Percentiles rank a stretch among this genome's conserved stretches.
phyloP scores from a whole-genome alignment of 2,888 invertebrate genomes.

The Oxycera nigricornis region DNA sequence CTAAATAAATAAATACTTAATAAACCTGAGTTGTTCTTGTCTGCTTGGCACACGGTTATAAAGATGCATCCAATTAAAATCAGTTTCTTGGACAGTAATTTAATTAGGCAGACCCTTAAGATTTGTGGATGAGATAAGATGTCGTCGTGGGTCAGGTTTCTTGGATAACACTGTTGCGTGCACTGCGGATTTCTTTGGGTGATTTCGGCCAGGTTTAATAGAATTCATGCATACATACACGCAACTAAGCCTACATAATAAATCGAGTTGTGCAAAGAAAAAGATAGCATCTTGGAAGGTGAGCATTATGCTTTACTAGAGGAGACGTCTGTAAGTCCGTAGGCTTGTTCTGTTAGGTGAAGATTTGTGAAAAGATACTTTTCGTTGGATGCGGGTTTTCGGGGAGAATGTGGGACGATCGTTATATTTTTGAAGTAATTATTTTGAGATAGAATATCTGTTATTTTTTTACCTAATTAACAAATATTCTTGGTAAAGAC shows the following conservation, averaged over 20 bases:
- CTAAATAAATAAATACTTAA: background rate
- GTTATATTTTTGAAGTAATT: too few relatives aligned
- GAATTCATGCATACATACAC: background rate
- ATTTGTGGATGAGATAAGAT: background rate
- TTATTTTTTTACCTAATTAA: too few relatives aligned
- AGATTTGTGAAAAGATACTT: too few relatives aligned
- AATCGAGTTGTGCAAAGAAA: background rate
- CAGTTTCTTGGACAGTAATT: background rate
- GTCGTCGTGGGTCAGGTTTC: background rate
- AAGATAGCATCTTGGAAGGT: background rate
- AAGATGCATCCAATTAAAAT: background rate
- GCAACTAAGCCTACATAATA: background rate
- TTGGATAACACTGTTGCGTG: background rate
- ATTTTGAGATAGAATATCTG: too few relatives aligned
- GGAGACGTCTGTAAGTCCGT: too few relatives aligned
- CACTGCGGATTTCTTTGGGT: background rate
- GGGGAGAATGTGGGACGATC: too few relatives aligned
- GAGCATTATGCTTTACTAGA: background rate
- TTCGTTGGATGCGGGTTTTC: too few relatives aligned
- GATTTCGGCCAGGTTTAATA: background rate
- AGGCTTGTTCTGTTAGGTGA: too few relatives aligned
- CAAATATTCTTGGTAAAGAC: too few relatives aligned
- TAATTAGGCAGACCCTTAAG: background rate
- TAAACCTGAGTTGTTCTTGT: too few relatives aligned
- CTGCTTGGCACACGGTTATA: background rate